Base-by-base conservation (phyloP, 2,888 invertebrate species). In the Lithodes maja region DNA sequence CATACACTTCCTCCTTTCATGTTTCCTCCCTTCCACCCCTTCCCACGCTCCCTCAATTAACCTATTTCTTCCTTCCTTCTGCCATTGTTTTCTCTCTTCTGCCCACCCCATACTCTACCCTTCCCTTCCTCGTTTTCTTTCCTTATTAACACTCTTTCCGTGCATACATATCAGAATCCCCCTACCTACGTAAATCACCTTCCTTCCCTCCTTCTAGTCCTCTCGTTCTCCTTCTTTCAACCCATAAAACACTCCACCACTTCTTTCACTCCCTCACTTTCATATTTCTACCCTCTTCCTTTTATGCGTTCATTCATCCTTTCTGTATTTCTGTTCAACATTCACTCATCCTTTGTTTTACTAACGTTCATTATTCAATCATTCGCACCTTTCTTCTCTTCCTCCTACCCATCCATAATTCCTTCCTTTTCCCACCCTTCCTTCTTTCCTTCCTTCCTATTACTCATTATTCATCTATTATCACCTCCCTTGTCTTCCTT, bases 261-360 rank as follows among this genome's bases (percentile, higher is more conserved):
- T 61, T 61, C 61, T 12, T 61, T 61, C 61, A 61, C 61, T 75
- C 74, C 74, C 74, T 74, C 74, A 7, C 74, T 5, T 33, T 74
- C n/a, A 15, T 33, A 15, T 33, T 74, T 12, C 61, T 61, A 5
- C 61, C 61, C 61, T 61, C 7, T 61, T 12, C 61, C 12, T 61
- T 1, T 61, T 12, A 7, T 61, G 5, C 61, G 12, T 61, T 5
- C 12, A 5, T 61, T 12, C 61, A 5, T 33, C 12, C 61, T 61
- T 12, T 61, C 61, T 7, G 61, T 61, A 5, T 12, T 61, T 61
- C 61, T 61, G 7, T 12, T 61, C 61, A 5, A 61, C 12, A 33
- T 33, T 33, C 33, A 33, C 33, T 33, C 33, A 33, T 33, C 33
- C 33, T 33, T 33, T 33, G 33, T 33, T 33, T 33, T 33, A 33